Evolutionary conservation across 2,888 invertebrate genomes (phyloP).

Genomic region (Drosophila formosana): DNA sequence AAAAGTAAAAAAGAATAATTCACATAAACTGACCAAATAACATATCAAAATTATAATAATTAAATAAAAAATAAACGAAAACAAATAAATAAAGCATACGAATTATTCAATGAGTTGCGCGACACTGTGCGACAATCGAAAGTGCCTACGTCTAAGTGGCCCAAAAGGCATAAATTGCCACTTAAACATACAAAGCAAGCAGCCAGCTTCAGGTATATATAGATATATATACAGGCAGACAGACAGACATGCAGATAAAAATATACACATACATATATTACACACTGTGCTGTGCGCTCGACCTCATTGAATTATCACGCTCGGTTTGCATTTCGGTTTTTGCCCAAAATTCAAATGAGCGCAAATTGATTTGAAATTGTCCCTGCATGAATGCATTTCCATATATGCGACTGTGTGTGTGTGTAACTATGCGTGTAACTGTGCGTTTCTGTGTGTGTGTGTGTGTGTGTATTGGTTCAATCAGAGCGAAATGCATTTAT

Average conservation of each 20-base stretch:
- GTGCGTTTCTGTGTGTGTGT: background rate
- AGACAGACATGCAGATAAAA: slow-evolving; percentile 2
- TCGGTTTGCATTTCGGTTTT: slow-evolving; percentile 67
- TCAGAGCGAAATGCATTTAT: slow-evolving; percentile 44
- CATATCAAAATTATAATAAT: no score
- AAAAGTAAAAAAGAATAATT: no score
- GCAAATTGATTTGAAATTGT: slow-evolving; percentile 71
- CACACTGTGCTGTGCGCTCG: slow-evolving; percentile 48
- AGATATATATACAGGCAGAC: background rate
- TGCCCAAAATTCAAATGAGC: slow-evolving; percentile 64
- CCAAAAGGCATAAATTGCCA: slow-evolving; percentile 22
- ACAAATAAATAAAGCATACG: background rate
- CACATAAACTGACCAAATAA: no score
- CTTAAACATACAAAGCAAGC: slow-evolving; percentile 21
- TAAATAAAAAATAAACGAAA: no score
- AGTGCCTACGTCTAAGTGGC: slow-evolving; percentile 7
- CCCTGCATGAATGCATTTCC: slow-evolving; percentile 41
- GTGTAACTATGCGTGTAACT: background rate
- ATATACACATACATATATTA: slow-evolving; percentile 5
- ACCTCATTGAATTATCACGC: slow-evolving; percentile 73
- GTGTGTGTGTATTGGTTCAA: slow-evolving; percentile 17
- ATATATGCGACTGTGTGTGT: slow-evolving; percentile 25
- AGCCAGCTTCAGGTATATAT: slow-evolving; percentile 6
- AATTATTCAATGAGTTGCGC: background rate
- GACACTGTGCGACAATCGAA: slow-evolving; percentile 22